Evolutionary conservation across 37 sponge, comb jelly and placozoan genomes (phyloP), one percentile per base, ranked within the genome.

Genomic region (Dysidea cf. avara): DNA sequence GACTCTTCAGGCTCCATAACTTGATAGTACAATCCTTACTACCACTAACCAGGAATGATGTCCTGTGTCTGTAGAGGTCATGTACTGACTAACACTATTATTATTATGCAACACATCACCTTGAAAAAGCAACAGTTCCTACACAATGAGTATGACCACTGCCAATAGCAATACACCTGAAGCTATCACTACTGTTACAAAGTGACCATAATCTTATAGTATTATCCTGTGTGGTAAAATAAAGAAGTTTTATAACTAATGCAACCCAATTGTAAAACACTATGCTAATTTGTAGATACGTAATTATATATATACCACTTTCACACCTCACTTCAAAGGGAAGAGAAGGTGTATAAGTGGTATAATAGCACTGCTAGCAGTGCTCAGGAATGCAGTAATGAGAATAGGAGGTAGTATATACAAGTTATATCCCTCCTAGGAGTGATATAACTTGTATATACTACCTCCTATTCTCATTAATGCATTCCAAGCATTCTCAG

Each of bases 131-230:
- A 14, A 96, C 93, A 20, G 93, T 83, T 47, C 84, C 87, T 18
- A 96, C 90, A 55, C 83, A 56, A 40, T 79, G 80, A 30, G 93
- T 89, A 81, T 96, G 96, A 37, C 96, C 96, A 46, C 56, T 37
- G 22, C 93, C 96, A 30, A 85, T 66, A 26, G 70, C 96, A 77
- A 81, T 64, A 80, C 87, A 86, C 1, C 26, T 7, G 53, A 81
- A 90, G 17, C 50, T 29, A 32, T 43, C 61, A 7, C 28, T 39
- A 7, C 24, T 1, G 5, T 38, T 31, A 30, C 71, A 39, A 30
- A 67, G n/a, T 50, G 49, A 50, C 94, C 94, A 94, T 0, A 94
- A 52, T 17, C 91, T 60, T 4, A 94, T 36, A 11, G 91, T 86
- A 35, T 85, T 75, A 56, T 94, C 94, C 82, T 83, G n/a, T n/a